Evolutionary conservation across 2,888 invertebrate species (phyloP), one percentile per base, ranked within the genome.

Genomic region (Mesoligia furuncula): DNA sequence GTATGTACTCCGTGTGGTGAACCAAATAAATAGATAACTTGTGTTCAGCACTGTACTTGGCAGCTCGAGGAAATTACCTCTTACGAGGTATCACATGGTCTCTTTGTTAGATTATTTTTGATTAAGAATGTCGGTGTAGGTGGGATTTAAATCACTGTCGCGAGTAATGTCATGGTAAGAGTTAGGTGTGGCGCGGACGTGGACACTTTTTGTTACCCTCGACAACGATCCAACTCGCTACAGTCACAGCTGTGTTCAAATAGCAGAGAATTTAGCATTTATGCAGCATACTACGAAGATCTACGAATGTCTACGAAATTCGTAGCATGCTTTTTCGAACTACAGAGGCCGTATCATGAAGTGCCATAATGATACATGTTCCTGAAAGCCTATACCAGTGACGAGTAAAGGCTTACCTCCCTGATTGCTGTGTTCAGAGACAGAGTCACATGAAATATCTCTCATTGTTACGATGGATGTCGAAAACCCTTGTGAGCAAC

Each of bases 101-200:
- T 89, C 87, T 90, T 89, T 88, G 88, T 91, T 87, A 87, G 86
- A 89, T 91, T 93, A 93, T 93, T 93, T 91, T 87, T 89, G 92
- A 92, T 93, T 87, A 88, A 89, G 90, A 91, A 89, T 88, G 83
- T 86, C 20, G 70, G 87, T 87, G 92, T 93, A 88, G 92, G 92
- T 85, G 91, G 61, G 69, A 77, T 77, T 87, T 92, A 90, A 91
- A 89, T 89, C 90, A 87, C 85, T 85, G 85, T 84, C 77, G 77
- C 65, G 74, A 76, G 73, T 70, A 75, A 80, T 84, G 84, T 86
- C 65, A 39, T 48, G 69, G 71, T 65, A 24, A 57, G 62, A 70
- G 59, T 67, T 61, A 48, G 48, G 13, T 31, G 27, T 11, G 20
- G 48, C 13, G 57, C 7, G 11, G 31, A 31, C n/a, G 6, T 15